These are phyloP conservation scores for Orthosia incerta DNA, from an alignment of 2,888 invertebrate species.

Conservation along the genomic window DNA sequence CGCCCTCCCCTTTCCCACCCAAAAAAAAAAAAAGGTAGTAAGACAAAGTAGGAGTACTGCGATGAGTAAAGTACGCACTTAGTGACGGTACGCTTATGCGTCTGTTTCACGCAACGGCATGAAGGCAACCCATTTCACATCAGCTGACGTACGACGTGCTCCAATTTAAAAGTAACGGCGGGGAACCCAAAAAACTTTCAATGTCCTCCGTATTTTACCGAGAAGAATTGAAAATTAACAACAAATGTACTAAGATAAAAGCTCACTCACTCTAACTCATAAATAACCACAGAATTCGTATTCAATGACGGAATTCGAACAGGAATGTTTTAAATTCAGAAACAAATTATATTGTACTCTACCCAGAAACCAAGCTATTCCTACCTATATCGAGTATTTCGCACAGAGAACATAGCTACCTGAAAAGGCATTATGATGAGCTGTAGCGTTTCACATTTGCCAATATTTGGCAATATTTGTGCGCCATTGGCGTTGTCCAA, in stretches of 20 bases:
- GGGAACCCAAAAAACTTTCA: background rate
- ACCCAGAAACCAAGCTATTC: background rate
- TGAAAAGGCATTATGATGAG: conserved; percentile 18
- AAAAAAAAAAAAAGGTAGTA: no score
- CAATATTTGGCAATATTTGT: conserved; percentile 26
- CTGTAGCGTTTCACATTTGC: conserved; percentile 24
- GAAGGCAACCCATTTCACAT: conserved; percentile 8
- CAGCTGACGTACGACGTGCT: conserved; percentile 33
- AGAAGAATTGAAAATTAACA: no score
- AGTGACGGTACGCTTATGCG: conserved; percentile 12
- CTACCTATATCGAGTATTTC: background rate
- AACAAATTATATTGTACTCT: background rate
- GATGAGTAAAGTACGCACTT: conserved; percentile 17
- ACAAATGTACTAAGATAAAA: background rate
- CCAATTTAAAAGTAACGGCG: conserved; percentile 10
- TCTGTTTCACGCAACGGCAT: background rate
- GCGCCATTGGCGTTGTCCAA: conserved; percentile 49
- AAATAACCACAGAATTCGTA: background rate
- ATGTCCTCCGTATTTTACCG: no score
- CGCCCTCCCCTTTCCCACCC: no score
- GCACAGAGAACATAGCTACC: background rate
- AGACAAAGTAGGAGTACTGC: conserved; percentile 18
- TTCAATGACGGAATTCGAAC: background rate
- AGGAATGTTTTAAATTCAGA: no score
- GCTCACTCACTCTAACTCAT: background rate